Conservation (phyloP, 2,797 vertebrate species). For the Malurus leucopterus region DNA sequence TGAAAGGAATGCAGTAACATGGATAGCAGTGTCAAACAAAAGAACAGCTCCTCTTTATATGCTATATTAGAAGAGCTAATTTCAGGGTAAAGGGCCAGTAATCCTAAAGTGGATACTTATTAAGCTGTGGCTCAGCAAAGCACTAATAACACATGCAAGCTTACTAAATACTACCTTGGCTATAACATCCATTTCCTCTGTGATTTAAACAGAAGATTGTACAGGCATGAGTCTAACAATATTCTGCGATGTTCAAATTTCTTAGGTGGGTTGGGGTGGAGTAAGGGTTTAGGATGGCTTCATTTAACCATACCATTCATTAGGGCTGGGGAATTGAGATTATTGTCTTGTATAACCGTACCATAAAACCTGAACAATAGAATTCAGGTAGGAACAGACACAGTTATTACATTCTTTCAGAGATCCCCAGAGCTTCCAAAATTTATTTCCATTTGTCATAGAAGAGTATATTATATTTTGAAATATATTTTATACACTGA, state of each 20-base stretch:
- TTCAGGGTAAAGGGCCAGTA: neutral
- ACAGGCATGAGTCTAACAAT: neutral
- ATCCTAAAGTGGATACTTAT: neutral
- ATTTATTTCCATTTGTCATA: neutral
- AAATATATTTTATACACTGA: neutral
- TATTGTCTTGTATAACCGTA: neutral
- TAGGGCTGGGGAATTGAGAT: neutral
- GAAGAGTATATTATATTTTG: neutral
- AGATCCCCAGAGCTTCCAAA: neutral
- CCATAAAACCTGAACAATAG: neutral
- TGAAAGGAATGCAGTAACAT: neutral
- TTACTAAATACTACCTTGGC: neutral
- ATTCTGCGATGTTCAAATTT: neutral
- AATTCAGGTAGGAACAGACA: neutral
- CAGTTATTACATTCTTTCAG: neutral
- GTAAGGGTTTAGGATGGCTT: neutral
- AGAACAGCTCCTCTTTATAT: neutral
- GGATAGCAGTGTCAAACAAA: neutral
- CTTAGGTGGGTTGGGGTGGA: neutral
- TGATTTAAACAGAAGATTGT: neutral
- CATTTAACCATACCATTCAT: neutral
- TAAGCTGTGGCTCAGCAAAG: neutral
- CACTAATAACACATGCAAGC: neutral
- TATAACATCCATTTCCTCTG: neutral
- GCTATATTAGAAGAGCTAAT: conserved; percentile 1